Evolutionary conservation across 2,113 vertebrate genomes (phyloP).

Genomic region (Pseudois nayaur): DNA sequence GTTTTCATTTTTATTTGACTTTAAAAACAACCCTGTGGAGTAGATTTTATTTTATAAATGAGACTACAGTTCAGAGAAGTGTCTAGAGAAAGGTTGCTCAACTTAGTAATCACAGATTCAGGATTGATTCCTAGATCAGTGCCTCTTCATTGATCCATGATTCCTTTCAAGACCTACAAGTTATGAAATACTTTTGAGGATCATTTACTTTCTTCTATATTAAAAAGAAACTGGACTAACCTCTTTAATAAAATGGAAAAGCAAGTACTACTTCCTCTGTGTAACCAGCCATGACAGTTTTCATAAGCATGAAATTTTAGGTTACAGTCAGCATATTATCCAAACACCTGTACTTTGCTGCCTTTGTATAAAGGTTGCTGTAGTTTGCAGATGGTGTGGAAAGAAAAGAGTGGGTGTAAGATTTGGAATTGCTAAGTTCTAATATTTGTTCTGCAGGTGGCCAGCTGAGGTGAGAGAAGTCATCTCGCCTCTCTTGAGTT

Average conservation of each 20-base stretch:
- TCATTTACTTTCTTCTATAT: not conserved
- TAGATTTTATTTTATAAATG: not conserved
- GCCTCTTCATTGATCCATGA: not conserved
- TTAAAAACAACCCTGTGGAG: not conserved
- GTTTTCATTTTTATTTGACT: not conserved
- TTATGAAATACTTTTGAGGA: not conserved
- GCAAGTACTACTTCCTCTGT: not conserved
- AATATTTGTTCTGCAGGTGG: not conserved
- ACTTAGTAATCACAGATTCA: not conserved
- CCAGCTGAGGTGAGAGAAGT: not conserved
- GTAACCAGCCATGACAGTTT: not conserved
- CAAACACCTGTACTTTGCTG: not conserved
- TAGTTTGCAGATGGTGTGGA: not conserved
- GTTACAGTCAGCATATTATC: not conserved
- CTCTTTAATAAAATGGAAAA: not conserved
- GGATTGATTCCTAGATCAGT: not conserved
- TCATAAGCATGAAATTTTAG: not conserved
- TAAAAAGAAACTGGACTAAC: not conserved
- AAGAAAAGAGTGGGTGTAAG: not conserved
- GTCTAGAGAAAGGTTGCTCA: not conserved
- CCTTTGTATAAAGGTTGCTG: not conserved
- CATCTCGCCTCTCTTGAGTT: not conserved
- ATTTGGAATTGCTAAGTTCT: not conserved
- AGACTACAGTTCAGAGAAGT: not conserved
- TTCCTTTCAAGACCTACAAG: not conserved